Percentiles rank a stretch among this genome's conserved stretches.
Evolutionary conservation across 2,113 vertebrate species (phyloP).

Genomic region (Orycteropus afer): DNA sequence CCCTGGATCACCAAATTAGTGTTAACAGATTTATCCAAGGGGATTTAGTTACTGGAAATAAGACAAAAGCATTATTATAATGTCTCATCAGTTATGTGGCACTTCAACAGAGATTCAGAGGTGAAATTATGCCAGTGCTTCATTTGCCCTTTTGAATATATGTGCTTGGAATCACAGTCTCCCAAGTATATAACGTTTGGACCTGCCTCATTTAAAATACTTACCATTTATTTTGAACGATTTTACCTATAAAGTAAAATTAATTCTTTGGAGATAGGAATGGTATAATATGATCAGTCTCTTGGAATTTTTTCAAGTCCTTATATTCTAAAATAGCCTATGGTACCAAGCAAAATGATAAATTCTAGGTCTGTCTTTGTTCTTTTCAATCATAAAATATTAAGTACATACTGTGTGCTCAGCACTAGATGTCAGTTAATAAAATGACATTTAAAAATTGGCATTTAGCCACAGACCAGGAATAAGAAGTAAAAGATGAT

Average conservation of each 20-base stretch:
- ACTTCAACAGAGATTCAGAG: conserved; percentile 14
- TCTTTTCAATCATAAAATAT: conserved; percentile 70
- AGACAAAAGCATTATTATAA: background rate
- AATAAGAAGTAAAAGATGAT: conserved; percentile 50
- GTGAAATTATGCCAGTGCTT: background rate
- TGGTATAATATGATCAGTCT: conserved; percentile 49
- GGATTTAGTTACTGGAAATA: conserved; percentile 43
- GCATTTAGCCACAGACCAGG: conserved; percentile 35
- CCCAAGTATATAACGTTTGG: conserved; percentile 18
- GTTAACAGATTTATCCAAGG: conserved; percentile 18
- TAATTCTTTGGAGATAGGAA: conserved; percentile 42
- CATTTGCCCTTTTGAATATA: conserved; percentile 33
- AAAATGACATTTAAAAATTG: conserved; percentile 47
- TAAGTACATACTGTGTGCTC: conserved; percentile 79
- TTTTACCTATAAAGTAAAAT: conserved; percentile 58
- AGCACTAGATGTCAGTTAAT: conserved; percentile 69
- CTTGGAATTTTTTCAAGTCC: conserved; percentile 68
- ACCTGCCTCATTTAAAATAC: conserved; percentile 42
- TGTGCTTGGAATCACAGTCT: background rate
- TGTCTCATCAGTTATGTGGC: background rate
- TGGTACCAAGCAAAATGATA: conserved; percentile 65
- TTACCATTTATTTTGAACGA: conserved; percentile 69
- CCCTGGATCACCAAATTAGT: conserved; percentile 31
- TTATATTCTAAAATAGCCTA: conserved; percentile 69
- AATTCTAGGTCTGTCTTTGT: conserved; percentile 63